Percentiles rank a stretch among this genome's conserved stretches.
Evolutionary conservation across 2,797 vertebrate species (phyloP).

Genomic region (Pterois miles): DNA sequence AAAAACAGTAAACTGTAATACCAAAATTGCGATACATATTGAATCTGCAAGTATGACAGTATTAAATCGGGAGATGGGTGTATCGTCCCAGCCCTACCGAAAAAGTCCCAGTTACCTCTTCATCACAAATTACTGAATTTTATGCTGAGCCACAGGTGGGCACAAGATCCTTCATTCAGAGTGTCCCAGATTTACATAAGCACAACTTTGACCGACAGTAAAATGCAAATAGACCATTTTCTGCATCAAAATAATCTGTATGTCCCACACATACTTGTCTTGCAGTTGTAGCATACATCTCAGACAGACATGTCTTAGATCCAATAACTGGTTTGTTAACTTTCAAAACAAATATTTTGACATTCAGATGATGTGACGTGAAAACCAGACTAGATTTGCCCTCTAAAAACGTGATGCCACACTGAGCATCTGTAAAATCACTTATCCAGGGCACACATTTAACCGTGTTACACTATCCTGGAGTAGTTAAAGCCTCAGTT

Average conservation of each 20-base stretch:
- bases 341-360: background rate
- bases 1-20: too few species aligned
- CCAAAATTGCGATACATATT: too few species aligned
- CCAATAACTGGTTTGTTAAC: background rate
- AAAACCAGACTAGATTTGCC: background rate
- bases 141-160: slow-evolving; percentile 16
- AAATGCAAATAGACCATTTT: background rate
- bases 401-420: background rate
- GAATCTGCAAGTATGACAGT: too few species aligned
- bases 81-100: background rate
- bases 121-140: slow-evolving; percentile 23
- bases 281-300: background rate
- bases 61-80: too few species aligned
- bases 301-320: background rate
- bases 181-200: background rate
- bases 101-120: slow-evolving; percentile 15
- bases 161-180: background rate
- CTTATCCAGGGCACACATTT: slow-evolving; percentile 10
- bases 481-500: background rate
- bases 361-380: background rate
- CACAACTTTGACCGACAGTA: background rate
- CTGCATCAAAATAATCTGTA: background rate
- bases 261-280: background rate
- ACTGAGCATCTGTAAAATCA: slow-evolving; percentile 9
- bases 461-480: background rate